Evolutionary conservation across 2,797 vertebrate species (phyloP).

Genomic region (Numenius phaeopus): DNA sequence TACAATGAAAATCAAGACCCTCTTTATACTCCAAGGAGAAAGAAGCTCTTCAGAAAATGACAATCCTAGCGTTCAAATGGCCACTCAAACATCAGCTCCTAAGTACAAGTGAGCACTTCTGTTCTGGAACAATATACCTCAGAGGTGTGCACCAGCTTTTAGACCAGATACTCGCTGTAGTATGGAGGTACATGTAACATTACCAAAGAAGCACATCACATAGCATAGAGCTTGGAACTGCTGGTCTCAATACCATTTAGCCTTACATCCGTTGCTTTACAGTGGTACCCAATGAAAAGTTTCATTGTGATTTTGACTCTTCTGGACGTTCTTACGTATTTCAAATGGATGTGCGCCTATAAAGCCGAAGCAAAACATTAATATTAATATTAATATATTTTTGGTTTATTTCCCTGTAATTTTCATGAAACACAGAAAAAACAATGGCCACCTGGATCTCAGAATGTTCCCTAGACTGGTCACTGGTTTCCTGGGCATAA

Average conservation of each 20-base stretch:
- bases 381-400: neutral
- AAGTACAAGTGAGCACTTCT: neutral
- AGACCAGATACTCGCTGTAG: neutral
- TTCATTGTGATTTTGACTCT: neutral
- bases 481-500: neutral
- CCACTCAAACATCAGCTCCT: neutral
- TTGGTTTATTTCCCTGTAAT: neutral
- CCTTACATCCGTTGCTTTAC: neutral
- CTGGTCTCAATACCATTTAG: neutral
- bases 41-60: neutral
- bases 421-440: neutral
- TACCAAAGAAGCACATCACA: neutral
- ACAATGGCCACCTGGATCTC: neutral
- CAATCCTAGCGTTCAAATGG: neutral
- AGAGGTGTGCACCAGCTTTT: neutral
- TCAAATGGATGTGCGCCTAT: neutral
- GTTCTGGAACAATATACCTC: neutral
- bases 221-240: neutral
- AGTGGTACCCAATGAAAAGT: neutral
- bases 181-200: neutral
- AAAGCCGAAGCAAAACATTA: neutral
- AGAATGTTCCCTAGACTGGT: neutral
- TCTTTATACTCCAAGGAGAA: neutral
- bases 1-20: neutral
- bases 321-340: neutral